Conservation (phyloP, 2,113 vertebrate species). For the Ailuropoda melanoleuca region DNA sequence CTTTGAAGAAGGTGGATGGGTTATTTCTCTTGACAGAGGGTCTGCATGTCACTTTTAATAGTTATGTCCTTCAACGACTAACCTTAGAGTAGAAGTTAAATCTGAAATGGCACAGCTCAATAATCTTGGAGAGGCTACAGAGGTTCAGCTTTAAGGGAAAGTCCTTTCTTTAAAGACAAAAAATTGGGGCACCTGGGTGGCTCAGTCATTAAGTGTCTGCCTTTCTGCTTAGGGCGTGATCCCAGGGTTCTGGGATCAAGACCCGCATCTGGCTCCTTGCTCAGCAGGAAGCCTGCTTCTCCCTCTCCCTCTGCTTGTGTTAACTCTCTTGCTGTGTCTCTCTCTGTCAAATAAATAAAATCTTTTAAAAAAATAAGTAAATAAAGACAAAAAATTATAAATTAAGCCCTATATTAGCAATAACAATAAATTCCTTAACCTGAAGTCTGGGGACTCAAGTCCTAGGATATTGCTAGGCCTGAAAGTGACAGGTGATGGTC, state of each 20-base stretch:
- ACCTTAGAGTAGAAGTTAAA: not conserved
- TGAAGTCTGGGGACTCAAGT: not conserved
- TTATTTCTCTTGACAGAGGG: not conserved
- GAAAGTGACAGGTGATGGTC: not conserved
- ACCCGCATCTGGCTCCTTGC: too few species aligned
- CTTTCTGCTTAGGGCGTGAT: too few species aligned
- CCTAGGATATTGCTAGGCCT: not conserved
- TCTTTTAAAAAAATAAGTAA: too few species aligned
- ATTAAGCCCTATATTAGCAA: not conserved
- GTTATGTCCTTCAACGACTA: not conserved
- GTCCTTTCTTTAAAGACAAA: not conserved
- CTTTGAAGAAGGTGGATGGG: accelerated
- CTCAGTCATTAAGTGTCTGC: too few species aligned
- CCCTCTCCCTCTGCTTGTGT: too few species aligned
- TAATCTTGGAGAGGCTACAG: not conserved
- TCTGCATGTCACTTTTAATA: not conserved
- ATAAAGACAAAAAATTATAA: not conserved
- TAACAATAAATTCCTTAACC: not conserved
- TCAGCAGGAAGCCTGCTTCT: too few species aligned
- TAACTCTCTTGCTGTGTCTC: too few species aligned
- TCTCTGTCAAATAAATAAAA: too few species aligned
- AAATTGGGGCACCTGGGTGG: too few species aligned
- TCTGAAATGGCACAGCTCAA: not conserved
- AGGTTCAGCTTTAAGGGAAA: not conserved
- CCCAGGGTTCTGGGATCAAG: too few species aligned